phyloP scores from a whole-genome alignment of 2,113 vertebrate species.

The Carettochelys insculpta region DNA sequence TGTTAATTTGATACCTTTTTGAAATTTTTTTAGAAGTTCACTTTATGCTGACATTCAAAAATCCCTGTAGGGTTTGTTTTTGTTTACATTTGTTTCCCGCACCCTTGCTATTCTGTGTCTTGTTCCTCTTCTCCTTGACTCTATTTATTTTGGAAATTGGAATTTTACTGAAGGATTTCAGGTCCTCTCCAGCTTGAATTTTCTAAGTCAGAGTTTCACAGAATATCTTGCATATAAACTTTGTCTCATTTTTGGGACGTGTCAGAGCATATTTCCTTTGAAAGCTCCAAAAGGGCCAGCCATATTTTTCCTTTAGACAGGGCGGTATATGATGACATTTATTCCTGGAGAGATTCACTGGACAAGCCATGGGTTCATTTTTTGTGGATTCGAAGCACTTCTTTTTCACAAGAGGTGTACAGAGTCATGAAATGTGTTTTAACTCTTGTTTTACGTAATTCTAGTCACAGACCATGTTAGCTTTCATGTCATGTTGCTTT shows the following conservation, averaged over 20 bases:
- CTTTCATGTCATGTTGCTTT: neutral
- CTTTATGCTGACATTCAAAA: neutral
- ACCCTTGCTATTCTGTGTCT: neutral
- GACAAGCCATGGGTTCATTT: neutral
- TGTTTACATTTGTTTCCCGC: neutral
- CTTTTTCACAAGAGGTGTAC: neutral
- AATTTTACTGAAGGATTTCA: neutral
- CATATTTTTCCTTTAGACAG: conserved; percentile 10
- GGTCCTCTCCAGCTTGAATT: neutral
- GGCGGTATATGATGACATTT: neutral
- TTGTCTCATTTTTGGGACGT: conserved; percentile 25
- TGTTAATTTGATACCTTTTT: neutral
- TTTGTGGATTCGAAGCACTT: neutral
- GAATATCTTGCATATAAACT: neutral
- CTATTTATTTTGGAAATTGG: neutral
- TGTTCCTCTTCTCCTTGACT: neutral
- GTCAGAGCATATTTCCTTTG: conserved; percentile 29
- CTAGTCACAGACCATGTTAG: neutral
- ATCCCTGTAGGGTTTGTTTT: neutral
- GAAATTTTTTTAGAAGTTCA: no score
- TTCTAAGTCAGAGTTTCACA: neutral
- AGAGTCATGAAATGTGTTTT: neutral
- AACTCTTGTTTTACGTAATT: neutral
- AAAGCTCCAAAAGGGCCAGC: conserved; percentile 33
- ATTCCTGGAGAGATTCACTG: neutral